phyloP scores from a whole-genome alignment of 1,140 invertebrate species.

The Drosophila paulistorum region DNA sequence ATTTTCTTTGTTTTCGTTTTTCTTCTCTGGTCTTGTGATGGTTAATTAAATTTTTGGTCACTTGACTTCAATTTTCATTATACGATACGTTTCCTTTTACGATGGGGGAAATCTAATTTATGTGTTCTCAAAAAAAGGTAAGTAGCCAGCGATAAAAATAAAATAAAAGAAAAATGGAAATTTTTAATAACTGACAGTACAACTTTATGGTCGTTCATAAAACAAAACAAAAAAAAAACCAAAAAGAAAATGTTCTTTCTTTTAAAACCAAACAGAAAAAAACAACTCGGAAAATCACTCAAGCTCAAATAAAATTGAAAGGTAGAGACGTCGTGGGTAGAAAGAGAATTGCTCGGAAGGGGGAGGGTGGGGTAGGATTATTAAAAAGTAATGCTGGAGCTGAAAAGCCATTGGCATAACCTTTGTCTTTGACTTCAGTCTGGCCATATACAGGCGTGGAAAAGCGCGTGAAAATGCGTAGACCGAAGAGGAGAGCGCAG shows the following conservation, averaged over 20 bases:
- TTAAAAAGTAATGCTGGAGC: conserved; percentile 68
- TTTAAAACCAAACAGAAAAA: conserved; percentile 45
- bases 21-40: conserved; percentile 16
- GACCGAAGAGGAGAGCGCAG: conserved; percentile 12
- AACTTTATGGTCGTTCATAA: conserved; percentile 61
- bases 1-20: not conserved
- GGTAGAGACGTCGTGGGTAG: not conserved
- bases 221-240: conserved; percentile 39
- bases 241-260: conserved; percentile 37
- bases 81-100: conserved; percentile 58
- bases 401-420: conserved; percentile 28
- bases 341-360: not conserved
- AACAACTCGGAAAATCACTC: conserved; percentile 61
- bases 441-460: conserved; percentile 56
- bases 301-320: conserved; percentile 50
- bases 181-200: conserved; percentile 67
- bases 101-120: conserved; percentile 57
- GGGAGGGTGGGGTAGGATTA: conserved; percentile 40
- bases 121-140: conserved; percentile 18
- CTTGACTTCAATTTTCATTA: conserved; percentile 45
- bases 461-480: conserved; percentile 78
- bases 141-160: conserved; percentile 40
- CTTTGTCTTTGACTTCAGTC: conserved; percentile 20
- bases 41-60: conserved; percentile 63
- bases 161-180: conserved; percentile 58